Evolutionary conservation across 2,888 invertebrate species (phyloP), one percentile per base, ranked within the genome.

Genomic region (Oligia latruncula): DNA sequence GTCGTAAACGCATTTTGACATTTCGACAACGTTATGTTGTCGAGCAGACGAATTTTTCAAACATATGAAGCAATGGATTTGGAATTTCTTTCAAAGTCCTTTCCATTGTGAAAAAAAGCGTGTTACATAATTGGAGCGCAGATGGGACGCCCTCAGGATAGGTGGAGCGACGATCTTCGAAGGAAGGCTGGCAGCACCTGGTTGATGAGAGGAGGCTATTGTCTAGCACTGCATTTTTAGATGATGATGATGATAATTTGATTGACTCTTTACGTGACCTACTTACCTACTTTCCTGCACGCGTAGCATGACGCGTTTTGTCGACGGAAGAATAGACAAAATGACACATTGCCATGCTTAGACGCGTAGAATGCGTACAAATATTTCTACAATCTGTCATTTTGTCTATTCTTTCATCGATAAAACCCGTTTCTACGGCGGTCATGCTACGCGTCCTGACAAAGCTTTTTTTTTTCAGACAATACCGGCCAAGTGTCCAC

Each of bases 401-500:
- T 29, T 29, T 29, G 29, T 29, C 29, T 29, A 29, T 29, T 29
- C 29, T 29, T 29, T 29, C 29, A 29, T 29, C 29, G 29, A 29
- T 29, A 29, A 29, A 29, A 29, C 29, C 29, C 29, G 29, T 29
- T 29, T 29, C 29, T 29, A 29, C 29, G 29, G 29, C 29, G 29
- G 29, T 29, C 29, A 29, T 29, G 29, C 29, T 29, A 29, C 29
- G 29, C 29, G 29, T 13, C 20, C 29, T 52, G 29, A 52, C 20
- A 52, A 49, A 29, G 8, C 9, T 8, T 11, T 15, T 43, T 55
- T 43, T 43, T 72, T 46, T 23, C 73, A 73, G 73, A 15, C 0
- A 11, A 2, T 29, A 3, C 4, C 5, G 15, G 11, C 29, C 17
- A 1, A 2, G 13, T 2, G 2, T 1, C 8, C 8, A 8, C 0